Conservation (phyloP, 2,113 vertebrate genomes). For the Cyrtonyx montezumae region DNA sequence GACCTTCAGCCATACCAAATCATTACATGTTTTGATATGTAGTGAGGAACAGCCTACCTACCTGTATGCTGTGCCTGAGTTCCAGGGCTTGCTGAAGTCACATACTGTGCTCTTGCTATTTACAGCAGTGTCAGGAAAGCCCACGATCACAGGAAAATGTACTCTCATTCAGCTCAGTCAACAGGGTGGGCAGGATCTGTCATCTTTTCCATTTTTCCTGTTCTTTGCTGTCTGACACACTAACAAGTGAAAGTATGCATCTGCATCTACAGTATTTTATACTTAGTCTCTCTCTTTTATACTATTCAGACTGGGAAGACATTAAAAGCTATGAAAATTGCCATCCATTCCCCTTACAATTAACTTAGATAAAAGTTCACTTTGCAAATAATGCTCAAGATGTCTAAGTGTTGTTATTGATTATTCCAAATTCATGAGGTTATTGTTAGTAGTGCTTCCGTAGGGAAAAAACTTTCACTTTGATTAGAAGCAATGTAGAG, state of each 20-base stretch:
- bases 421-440: background rate
- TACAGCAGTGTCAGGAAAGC: background rate
- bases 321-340: background rate
- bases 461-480: background rate
- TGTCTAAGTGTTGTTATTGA: background rate
- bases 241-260: background rate
- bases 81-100: background rate
- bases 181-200: background rate
- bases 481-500: background rate
- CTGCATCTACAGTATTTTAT: background rate
- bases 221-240: background rate
- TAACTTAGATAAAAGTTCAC: background rate
- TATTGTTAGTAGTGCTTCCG: background rate
- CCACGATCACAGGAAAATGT: background rate
- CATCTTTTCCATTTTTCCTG: background rate
- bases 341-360: background rate
- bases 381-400: background rate
- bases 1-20: constrained; percentile 13
- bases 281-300: background rate
- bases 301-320: background rate
- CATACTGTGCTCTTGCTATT: background rate
- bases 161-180: background rate
- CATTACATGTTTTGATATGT: background rate
- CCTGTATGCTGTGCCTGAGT: accelerated
- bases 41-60: background rate